Evolutionary conservation across 2,888 invertebrate genomes (phyloP).

Genomic region (Helobdella robusta): DNA sequence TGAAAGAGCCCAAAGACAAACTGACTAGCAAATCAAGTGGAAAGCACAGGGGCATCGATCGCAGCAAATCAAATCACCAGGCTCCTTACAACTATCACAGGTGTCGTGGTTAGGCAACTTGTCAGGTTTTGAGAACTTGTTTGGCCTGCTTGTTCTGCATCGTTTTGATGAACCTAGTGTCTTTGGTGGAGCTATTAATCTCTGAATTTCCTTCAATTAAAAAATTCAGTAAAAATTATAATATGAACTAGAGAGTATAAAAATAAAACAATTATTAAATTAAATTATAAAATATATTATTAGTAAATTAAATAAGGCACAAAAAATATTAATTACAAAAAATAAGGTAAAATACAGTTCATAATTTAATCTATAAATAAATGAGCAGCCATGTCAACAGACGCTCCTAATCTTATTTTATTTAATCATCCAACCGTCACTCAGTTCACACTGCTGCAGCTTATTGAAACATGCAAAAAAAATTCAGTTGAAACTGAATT

Average conservation of each 20-base stretch:
- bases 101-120: conserved; percentile 67
- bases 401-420: too few species aligned
- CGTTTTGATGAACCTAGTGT: conserved; percentile 61
- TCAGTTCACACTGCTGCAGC: too few species aligned
- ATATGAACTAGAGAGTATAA: background rate
- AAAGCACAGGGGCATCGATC: conserved; percentile 91
- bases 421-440: too few species aligned
- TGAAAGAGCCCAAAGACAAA: too few species aligned
- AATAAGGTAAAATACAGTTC: too few species aligned
- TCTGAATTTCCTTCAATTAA: conserved; percentile 67
- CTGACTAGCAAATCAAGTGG: conserved; percentile 87
- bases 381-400: too few species aligned
- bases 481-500: too few species aligned
- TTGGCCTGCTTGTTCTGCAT: conserved; percentile 51
- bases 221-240: background rate
- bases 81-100: conserved; percentile 87
- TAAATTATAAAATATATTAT: too few species aligned
- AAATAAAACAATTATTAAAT: conserved; percentile 9
- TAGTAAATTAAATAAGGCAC: too few species aligned
- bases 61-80: conserved; percentile 87
- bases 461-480: too few species aligned
- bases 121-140: conserved; percentile 52
- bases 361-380: too few species aligned
- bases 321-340: too few species aligned
- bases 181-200: conserved; percentile 74